phyloP scores from a whole-genome alignment of 2,797 vertebrate species.

The Channa striata region DNA sequence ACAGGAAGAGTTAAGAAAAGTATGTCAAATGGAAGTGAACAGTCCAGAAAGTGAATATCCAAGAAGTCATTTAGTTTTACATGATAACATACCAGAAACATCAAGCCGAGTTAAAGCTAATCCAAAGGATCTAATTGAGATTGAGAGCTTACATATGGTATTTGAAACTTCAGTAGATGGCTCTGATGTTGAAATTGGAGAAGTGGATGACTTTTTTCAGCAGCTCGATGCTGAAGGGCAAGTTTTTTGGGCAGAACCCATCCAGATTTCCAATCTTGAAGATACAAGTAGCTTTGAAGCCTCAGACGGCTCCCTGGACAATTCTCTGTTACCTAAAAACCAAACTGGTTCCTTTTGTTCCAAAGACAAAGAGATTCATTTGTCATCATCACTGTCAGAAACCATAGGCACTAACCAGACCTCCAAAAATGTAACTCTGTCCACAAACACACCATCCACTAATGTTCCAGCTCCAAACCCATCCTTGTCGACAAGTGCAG shows the following conservation, averaged over 20 bases:
- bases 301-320: conserved; percentile 7
- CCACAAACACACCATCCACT: conserved; percentile 7
- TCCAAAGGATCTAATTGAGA: conserved; percentile 17
- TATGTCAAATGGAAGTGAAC: not conserved
- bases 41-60: not conserved
- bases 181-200: conserved; percentile 50
- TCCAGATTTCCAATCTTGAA: conserved; percentile 48
- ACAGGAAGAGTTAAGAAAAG: not conserved
- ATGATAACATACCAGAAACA: not conserved
- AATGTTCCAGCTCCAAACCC: not conserved
- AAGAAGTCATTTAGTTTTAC: not conserved
- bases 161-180: conserved; percentile 69
- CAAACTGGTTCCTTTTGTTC: conserved; percentile 4
- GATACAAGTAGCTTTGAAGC: conserved; percentile 31
- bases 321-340: not conserved
- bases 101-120: not conserved
- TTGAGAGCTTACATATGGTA: conserved; percentile 48
- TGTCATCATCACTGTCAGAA: not conserved
- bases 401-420: conserved; percentile 3
- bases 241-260: conserved; percentile 71
- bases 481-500: not conserved
- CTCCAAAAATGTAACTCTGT: not conserved
- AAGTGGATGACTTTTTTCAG: conserved; percentile 53
- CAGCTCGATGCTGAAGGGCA: conserved; percentile 59
- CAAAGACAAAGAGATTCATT: not conserved